Base-by-base conservation (phyloP, 2,888 invertebrate species). In the Drosophila nigritarsus region DNA sequence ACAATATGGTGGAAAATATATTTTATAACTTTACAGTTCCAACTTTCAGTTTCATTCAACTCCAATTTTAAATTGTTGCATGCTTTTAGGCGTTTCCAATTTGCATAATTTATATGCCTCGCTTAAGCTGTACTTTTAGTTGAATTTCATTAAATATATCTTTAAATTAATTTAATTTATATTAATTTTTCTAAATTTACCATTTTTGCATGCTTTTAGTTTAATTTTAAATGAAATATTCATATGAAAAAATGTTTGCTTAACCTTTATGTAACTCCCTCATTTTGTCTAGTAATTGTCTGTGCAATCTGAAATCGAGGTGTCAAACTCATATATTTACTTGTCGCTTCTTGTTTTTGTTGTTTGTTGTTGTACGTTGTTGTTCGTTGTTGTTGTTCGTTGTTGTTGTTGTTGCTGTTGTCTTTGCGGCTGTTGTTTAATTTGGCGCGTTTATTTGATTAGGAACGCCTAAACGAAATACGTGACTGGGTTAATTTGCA, bases 381-480 rank as follows among this genome's bases (percentile, higher is more conserved):
- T 36, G 38, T 18, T 38, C 66, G 69, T 75, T 62, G 55, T 49
- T 73, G 62, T 69, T 67, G 50, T 64, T 48, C 3, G 42, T 50
- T 71, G 55, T 80, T 64, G 48, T 6, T 29, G 2, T 24, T 68
- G 54, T 65, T 51, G 53, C 32, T 73, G 61, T 73, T 74, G 60
- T 45, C 36, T 50, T 61, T 76, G 61, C 36, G 65, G 69, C 71
- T 75, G 86, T 73, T 85, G 84, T 85, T 87, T 85, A 88, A 87
- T 85, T 87, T 85, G 90, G 73, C 77, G 90, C 88, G 82, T 87
- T 88, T 85, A 85, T 85, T 89, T 85, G 84, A 87, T 85, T 85
- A 85, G 84, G 88, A 71, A 83, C 67, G 79, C 67, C 84, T 87
- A 87, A 89, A 82, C 77, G 88, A 54, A 72, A 80, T 89, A 85